These are phyloP conservation scores for Poeciliopsis turneri DNA, from an alignment of 2,797 vertebrate species.

Conservation along the genomic window DNA sequence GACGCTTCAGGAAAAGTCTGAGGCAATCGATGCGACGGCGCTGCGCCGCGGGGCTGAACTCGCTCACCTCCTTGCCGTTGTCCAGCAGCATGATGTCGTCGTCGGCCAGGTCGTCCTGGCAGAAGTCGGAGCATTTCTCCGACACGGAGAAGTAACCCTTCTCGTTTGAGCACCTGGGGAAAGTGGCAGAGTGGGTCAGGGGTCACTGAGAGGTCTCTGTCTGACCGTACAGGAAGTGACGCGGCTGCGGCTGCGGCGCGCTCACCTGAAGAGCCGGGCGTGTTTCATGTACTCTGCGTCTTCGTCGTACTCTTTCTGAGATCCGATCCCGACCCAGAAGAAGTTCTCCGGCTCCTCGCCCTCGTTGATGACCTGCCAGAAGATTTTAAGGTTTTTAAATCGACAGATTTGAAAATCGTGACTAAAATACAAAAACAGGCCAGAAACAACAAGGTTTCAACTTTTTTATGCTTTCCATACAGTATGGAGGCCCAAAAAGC, in stretches of 20 bases:
- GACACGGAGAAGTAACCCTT: conserved; percentile 98
- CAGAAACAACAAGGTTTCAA: neutral
- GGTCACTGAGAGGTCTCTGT: neutral
- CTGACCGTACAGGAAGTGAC: neutral
- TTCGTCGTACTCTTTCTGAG: conserved; percentile 92
- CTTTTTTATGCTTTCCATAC: neutral
- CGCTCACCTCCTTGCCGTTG: conserved; percentile 89
- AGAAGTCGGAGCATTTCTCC: conserved; percentile 97
- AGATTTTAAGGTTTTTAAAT: neutral
- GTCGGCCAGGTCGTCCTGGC: conserved; percentile 96
- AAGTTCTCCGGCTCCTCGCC: conserved; percentile 98
- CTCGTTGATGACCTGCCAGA: conserved; percentile 92
- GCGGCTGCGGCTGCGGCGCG: neutral
- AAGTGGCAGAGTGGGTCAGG: neutral
- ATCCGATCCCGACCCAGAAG: conserved; percentile 98
- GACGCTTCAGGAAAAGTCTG: neutral
- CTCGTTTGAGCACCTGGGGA: conserved; percentile 93
- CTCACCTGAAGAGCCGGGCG: conserved; percentile 93
- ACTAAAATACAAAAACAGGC: neutral
- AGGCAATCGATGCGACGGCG: neutral
- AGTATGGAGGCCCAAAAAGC: no score
- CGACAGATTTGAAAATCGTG: neutral
- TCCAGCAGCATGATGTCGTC: conserved; percentile 99
- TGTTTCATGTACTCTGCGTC: conserved; percentile 97
- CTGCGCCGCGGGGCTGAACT: neutral